Evolutionary conservation across 1,140 invertebrate species (phyloP), one percentile per base, ranked within the genome.

Genomic region (Drosophila eugracilis): DNA sequence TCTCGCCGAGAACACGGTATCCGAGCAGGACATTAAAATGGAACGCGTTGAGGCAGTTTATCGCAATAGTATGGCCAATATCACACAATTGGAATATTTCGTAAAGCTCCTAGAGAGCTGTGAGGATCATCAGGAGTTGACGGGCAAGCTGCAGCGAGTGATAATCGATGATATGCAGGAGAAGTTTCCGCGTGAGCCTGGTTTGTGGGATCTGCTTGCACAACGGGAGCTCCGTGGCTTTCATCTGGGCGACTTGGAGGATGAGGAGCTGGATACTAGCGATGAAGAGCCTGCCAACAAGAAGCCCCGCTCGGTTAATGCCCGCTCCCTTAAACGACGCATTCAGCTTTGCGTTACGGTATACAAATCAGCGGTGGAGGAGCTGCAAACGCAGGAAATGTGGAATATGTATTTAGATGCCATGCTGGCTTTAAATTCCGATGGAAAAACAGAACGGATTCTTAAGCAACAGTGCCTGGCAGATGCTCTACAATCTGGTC

Each of bases 111-210:
- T 91, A 3, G 81, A 83, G 19, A 54, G 37, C 26, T 90, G 86
- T 7, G 84, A 86, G 32, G 71, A 80, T 41, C 47, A 90, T 41
- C 42, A 55, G 19, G 45, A 83, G 48, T 47, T 91, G 4, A 91
- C 90, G 1, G 47, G 57, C 0, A 57, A 65, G 7, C 42, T 91
- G 5, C 90, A 91, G 67, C 60, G 67, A 1, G 17, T 48, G 2
- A 91, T 91, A 0, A 75, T 91, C 19, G 48, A 80, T 2, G 90
- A 91, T 36, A 63, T 91, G 55, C 72, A 91, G 50, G 63, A 78
- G 15, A 79, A 73, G 34, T 91, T 84, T 12, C 69, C 78, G 0
- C 63, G 80, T 0, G 75, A 91, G 41, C 84, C 81, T 12, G 63
- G 53, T 0, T 30, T 91, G 0, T 91, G 90, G 90, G 86, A 91